A percentile compares a stretch with the other conserved stretches of the same genome.
phyloP scores from a whole-genome alignment of 2,113 vertebrate genomes.

The Channa argus region DNA sequence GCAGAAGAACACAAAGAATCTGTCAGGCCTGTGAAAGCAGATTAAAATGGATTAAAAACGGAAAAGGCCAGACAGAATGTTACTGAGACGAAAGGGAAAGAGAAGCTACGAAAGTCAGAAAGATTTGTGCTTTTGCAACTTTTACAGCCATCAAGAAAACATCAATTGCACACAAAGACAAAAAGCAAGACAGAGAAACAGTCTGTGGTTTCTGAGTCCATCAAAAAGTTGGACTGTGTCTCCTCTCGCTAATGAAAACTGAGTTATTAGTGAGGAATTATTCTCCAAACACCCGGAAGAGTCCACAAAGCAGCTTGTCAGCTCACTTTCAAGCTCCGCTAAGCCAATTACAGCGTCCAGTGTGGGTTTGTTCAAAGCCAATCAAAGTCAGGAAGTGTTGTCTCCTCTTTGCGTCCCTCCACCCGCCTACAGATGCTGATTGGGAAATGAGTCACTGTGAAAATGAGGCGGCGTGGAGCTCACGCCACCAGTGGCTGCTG shows the following conservation, averaged over 20 bases:
- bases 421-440: conserved; percentile 39
- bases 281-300: conserved; percentile 55
- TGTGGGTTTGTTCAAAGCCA: conserved; percentile 62
- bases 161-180: not conserved
- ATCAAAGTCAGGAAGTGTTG: conserved; percentile 62
- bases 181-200: not conserved
- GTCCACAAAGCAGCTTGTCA: conserved; percentile 64
- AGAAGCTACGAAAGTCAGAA: not conserved
- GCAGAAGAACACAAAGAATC: conserved; percentile 19
- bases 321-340: conserved; percentile 61
- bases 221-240: conserved; percentile 23
- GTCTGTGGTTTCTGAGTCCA: not conserved
- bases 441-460: conserved; percentile 45
- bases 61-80: not conserved
- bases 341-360: conserved; percentile 65
- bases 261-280: conserved; percentile 59
- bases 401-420: conserved; percentile 24
- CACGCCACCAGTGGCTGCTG: not conserved
- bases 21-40: conserved; percentile 39
- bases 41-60: conserved; percentile 52
- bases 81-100: not conserved
- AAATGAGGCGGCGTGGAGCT: conserved; percentile 29
- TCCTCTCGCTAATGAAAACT: conserved; percentile 36
- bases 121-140: not conserved
- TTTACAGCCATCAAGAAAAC: not conserved